Conservation (phyloP, 2,888 invertebrate species). For the Scaptodrosophila latifasciaeformis region DNA sequence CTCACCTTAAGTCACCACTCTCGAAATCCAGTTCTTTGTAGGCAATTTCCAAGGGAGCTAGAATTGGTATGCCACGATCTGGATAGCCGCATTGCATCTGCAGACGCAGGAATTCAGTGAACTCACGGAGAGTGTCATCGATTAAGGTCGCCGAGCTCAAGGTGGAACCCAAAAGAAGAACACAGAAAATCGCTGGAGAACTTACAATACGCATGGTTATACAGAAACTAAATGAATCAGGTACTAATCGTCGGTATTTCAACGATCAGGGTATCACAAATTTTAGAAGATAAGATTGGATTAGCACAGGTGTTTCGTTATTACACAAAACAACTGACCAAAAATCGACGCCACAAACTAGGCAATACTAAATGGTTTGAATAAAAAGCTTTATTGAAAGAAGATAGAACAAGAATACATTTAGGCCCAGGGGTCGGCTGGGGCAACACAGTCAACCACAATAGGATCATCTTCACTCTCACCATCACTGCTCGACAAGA, state of each 20-base stretch:
- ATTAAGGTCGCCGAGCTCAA: slow-evolving; percentile 41
- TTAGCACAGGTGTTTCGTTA: slow-evolving; percentile 3
- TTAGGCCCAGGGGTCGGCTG: slow-evolving; percentile 70
- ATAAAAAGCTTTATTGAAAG: not conserved
- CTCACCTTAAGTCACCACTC: slow-evolving; percentile 45
- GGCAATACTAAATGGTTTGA: slow-evolving; percentile 7
- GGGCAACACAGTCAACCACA: slow-evolving; percentile 54
- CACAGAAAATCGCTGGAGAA: too few species aligned
- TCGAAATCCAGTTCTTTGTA: slow-evolving; percentile 35
- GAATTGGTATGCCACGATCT: slow-evolving; percentile 52
- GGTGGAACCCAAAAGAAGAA: slow-evolving; percentile 30
- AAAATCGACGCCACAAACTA: slow-evolving; percentile 6
- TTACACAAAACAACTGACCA: too few species aligned
- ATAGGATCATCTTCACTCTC: slow-evolving; percentile 65
- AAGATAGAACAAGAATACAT: not conserved
- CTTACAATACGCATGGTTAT: slow-evolving; percentile 38
- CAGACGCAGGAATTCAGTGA: slow-evolving; percentile 62
- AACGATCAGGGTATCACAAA: slow-evolving; percentile 39
- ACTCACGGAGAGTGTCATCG: slow-evolving; percentile 66
- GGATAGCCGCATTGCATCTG: slow-evolving; percentile 72
- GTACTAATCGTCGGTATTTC: slow-evolving; percentile 3
- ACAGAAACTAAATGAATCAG: slow-evolving; percentile 19
- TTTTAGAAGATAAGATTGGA: slow-evolving; percentile 22
- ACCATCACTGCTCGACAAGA: slow-evolving; percentile 50
- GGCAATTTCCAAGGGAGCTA: slow-evolving; percentile 60